phyloP scores from a whole-genome alignment of 2,113 vertebrate genomes.

The Cephalopterus ornatus region DNA sequence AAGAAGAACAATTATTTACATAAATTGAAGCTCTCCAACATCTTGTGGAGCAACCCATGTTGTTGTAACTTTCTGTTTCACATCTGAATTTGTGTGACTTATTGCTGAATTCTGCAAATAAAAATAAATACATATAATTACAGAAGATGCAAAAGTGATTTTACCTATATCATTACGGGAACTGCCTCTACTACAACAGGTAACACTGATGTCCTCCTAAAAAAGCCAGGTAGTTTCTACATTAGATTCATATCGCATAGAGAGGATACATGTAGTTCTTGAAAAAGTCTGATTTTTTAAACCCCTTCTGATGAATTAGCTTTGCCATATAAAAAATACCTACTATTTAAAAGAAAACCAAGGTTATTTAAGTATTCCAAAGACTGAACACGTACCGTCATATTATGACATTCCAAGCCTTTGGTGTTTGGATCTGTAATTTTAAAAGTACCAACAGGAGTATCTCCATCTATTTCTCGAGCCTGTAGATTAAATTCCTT shows the following conservation, averaged over 20 bases:
- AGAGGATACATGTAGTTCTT: not conserved
- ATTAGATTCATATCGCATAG: not conserved
- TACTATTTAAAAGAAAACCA: not conserved
- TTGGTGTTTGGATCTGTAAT: constrained; percentile 64
- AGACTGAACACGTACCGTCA: constrained; percentile 36
- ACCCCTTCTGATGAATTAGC: not conserved
- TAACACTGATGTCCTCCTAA: not conserved
- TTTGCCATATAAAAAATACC: not conserved
- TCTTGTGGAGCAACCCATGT: constrained; percentile 71
- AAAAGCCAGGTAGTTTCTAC: not conserved
- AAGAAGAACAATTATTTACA: constrained; percentile 52
- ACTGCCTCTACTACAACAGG: not conserved
- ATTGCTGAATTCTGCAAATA: constrained; percentile 75
- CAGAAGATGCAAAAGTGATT: not conserved
- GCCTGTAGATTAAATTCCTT: constrained; percentile 66
- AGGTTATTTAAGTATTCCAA: not conserved
- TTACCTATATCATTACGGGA: not conserved
- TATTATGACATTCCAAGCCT: constrained; percentile 48
- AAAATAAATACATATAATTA: not conserved
- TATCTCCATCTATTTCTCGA: constrained; percentile 61
- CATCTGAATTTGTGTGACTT: constrained; percentile 57
- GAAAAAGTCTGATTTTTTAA: not conserved
- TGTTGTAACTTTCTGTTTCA: constrained; percentile 60
- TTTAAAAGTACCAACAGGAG: constrained; percentile 63
- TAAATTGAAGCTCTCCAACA: constrained; percentile 68